Conservation (phyloP, 1,140 invertebrate species). For the Anagrus nilaparvatae region DNA sequence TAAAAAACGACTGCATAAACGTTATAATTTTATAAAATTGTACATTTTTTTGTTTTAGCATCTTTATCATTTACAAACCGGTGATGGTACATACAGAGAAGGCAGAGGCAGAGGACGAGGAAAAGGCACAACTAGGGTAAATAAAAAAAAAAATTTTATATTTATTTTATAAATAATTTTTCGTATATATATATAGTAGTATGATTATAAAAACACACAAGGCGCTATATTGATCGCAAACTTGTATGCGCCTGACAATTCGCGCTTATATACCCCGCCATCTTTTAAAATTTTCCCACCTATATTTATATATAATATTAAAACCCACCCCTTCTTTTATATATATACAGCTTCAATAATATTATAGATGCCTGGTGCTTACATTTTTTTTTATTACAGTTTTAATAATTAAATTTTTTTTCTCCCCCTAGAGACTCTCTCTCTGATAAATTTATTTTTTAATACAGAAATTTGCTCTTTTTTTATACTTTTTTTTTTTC, state of each 20-base stretch:
- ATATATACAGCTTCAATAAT: too few relatives aligned
- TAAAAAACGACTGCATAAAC: neutral
- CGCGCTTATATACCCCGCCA: slow-evolving; percentile 38
- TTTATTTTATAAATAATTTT: slow-evolving; percentile 2
- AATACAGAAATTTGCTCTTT: too few relatives aligned
- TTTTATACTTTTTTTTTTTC: too few relatives aligned
- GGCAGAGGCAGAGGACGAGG: slow-evolving; percentile 39
- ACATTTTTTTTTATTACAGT: too few relatives aligned
- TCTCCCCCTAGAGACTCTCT: too few relatives aligned
- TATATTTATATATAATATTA: too few relatives aligned
- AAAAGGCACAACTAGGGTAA: slow-evolving; percentile 40
- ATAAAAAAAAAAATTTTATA: slow-evolving; percentile 12
- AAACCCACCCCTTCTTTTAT: too few relatives aligned
- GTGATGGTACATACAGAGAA: slow-evolving; percentile 38
- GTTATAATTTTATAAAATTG: slow-evolving; percentile 6
- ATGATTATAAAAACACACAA: slow-evolving; percentile 26
- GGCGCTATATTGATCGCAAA: slow-evolving; percentile 43
- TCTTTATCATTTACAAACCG: slow-evolving; percentile 40
- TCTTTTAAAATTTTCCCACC: slow-evolving; percentile 40
- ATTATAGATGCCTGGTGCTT: too few relatives aligned
- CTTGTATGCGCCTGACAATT: slow-evolving; percentile 27
- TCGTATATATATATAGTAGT: neutral
- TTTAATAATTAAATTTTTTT: too few relatives aligned
- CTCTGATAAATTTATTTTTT: too few relatives aligned
- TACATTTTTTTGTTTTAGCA: slow-evolving; percentile 35